These are phyloP conservation scores for Podarcis siculus DNA, from an alignment of 2,797 vertebrate genomes.

Conservation along the genomic window DNA sequence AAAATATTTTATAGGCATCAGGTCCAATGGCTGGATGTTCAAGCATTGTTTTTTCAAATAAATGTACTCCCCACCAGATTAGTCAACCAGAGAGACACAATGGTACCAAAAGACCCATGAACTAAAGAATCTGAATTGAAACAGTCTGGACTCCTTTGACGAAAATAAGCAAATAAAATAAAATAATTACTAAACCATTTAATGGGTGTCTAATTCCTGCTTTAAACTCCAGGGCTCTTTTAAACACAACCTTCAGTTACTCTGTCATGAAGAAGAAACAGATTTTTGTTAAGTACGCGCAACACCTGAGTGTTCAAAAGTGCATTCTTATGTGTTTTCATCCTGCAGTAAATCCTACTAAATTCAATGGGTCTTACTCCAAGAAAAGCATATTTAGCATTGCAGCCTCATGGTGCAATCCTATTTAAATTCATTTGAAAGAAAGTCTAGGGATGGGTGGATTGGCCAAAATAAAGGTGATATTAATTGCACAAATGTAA, in stretches of 20 bases:
- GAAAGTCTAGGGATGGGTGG: too few relatives aligned
- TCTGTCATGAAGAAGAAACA: constrained; percentile 52
- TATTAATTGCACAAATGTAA: too few relatives aligned
- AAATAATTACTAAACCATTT: constrained; percentile 53
- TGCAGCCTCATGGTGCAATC: too few relatives aligned
- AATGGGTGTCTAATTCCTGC: constrained; percentile 66
- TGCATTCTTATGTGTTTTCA: too few relatives aligned
- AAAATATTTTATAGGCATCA: constrained; percentile 72
- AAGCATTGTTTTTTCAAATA: constrained; percentile 80
- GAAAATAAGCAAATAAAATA: constrained; percentile 51
- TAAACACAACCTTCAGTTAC: constrained; percentile 41
- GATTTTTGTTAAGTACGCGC: not conserved
- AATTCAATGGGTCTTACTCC: not conserved
- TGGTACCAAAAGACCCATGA: constrained; percentile 62
- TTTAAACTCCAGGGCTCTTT: constrained; percentile 63
- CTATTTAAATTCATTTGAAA: too few relatives aligned
- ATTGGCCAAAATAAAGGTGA: too few relatives aligned
- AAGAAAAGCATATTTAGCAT: too few relatives aligned
- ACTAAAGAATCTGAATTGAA: constrained; percentile 68
- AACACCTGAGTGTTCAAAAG: not conserved
- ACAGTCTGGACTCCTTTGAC: constrained; percentile 70
- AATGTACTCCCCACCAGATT: constrained; percentile 67
- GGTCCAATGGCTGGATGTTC: constrained; percentile 74
- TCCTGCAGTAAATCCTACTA: not conserved
- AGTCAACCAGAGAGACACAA: constrained; percentile 63